These are phyloP conservation scores for Torymus tubicola DNA, from an alignment of 2,888 invertebrate genomes.

Conservation along the genomic window DNA sequence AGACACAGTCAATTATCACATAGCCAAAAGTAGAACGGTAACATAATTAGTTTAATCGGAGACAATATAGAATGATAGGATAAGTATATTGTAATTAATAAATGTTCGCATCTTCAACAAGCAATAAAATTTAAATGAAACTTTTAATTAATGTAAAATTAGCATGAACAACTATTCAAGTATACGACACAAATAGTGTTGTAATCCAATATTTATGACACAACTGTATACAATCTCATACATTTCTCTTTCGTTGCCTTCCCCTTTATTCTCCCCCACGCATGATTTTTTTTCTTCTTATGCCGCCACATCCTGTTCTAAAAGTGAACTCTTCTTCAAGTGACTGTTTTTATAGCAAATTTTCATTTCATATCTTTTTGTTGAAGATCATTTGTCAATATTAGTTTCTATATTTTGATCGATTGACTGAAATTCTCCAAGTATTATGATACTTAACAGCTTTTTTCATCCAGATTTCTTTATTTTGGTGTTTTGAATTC, in stretches of 20 bases:
- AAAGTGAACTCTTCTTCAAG: conserved; percentile 19
- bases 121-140: conserved; percentile 18
- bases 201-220: conserved; percentile 49
- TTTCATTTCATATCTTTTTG: neutral
- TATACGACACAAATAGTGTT: conserved; percentile 18
- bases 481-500: too few species aligned
- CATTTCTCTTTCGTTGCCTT: conserved; percentile 23
- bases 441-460: too few species aligned
- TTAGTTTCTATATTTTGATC: too few species aligned
- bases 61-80: neutral
- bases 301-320: conserved; percentile 37
- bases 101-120: neutral
- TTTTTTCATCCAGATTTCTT: too few species aligned
- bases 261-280: conserved; percentile 1
- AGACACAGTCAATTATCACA: conserved; percentile 28
- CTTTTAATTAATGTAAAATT: conserved; percentile 9
- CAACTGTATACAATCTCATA: conserved; percentile 17
- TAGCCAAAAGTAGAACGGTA: conserved; percentile 24
- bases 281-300: conserved; percentile 1
- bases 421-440: too few species aligned
- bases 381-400: too few species aligned
- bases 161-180: conserved; percentile 7
- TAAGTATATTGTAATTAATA: too few species aligned
- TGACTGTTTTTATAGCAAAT: conserved; percentile 21
- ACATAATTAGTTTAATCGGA: conserved; percentile 13